Evolutionary conservation across 2,113 vertebrate species (phyloP).

Genomic region (Crypturellus undulatus): DNA sequence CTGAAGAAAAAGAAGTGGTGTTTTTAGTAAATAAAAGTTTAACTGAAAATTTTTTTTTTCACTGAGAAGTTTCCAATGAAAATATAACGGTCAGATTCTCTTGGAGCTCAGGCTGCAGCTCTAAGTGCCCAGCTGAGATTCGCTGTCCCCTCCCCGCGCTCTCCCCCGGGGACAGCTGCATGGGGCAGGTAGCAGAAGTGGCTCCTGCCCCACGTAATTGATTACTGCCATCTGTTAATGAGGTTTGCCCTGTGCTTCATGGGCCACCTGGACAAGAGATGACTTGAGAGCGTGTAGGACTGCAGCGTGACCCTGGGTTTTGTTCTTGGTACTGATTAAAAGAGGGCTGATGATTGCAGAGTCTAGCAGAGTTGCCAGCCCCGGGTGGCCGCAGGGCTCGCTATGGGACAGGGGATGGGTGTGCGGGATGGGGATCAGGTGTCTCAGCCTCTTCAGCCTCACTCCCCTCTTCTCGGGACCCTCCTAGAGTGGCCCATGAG

Average conservation of each 20-base stretch:
- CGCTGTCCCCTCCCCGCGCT: neutral
- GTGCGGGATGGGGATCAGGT: too few relatives aligned
- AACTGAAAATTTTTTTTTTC: neutral
- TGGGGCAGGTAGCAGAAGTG: neutral
- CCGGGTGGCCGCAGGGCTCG: too few relatives aligned
- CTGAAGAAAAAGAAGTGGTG: neutral
- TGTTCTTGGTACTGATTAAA: neutral
- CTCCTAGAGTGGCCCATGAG: neutral
- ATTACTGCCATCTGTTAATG: constrained; percentile 46
- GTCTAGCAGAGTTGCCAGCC: fast-evolving
- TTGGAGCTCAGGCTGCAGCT: neutral
- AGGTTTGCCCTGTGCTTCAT: constrained; percentile 4
- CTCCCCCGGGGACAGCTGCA: neutral
- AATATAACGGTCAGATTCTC: neutral
- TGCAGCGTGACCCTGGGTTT: neutral
- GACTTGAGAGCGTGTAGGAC: neutral
- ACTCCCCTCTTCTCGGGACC: neutral
- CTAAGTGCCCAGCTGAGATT: too few relatives aligned
- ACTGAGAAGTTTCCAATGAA: too few relatives aligned
- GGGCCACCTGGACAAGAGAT: constrained; percentile 49
- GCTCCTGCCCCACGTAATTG: constrained; percentile 20
- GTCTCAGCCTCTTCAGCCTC: neutral
- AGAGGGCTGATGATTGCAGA: neutral
- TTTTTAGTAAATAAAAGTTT: neutral
- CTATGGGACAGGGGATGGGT: too few relatives aligned